These are phyloP conservation scores for Sesamia inferens DNA, from an alignment of 2,888 invertebrate species.

Conservation along the genomic window DNA sequence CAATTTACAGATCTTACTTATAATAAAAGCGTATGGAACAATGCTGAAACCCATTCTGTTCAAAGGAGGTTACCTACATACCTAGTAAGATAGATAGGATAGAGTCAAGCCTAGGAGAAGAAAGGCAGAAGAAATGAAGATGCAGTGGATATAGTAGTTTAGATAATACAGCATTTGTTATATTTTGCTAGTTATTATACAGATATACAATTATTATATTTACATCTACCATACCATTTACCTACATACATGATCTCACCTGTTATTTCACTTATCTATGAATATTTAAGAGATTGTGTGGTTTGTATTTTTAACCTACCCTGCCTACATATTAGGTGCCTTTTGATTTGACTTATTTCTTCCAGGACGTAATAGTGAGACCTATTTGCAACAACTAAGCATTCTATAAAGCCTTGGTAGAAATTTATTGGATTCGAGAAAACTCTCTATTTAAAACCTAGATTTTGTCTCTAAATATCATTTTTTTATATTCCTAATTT, in stretches of 20 bases:
- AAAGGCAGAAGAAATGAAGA: conserved; percentile 24
- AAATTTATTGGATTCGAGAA: not conserved
- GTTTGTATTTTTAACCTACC: not conserved
- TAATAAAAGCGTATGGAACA: conserved; percentile 40
- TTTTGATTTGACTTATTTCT: not conserved
- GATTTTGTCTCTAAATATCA: not conserved
- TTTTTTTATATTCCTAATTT: no score
- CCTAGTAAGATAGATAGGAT: not conserved
- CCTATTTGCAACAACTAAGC: not conserved
- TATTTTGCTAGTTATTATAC: not conserved
- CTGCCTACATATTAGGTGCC: conserved; percentile 2
- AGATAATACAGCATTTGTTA: conserved; percentile 9
- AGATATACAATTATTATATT: conserved; percentile 2
- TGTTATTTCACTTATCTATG: not conserved
- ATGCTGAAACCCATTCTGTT: conserved; percentile 31
- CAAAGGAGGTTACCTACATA: conserved; percentile 23
- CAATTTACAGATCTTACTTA: conserved; percentile 36
- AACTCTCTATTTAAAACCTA: not conserved
- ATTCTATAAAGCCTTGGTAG: not conserved
- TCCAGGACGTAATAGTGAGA: not conserved
- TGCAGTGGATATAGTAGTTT: conserved; percentile 12
- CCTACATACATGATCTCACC: conserved; percentile 24
- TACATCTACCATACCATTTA: conserved; percentile 20
- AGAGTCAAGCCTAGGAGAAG: conserved; percentile 28
- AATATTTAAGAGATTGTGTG: not conserved